Evolutionary conservation across 2,888 invertebrate species (phyloP).

Genomic region (Zygogramma bicolorata): DNA sequence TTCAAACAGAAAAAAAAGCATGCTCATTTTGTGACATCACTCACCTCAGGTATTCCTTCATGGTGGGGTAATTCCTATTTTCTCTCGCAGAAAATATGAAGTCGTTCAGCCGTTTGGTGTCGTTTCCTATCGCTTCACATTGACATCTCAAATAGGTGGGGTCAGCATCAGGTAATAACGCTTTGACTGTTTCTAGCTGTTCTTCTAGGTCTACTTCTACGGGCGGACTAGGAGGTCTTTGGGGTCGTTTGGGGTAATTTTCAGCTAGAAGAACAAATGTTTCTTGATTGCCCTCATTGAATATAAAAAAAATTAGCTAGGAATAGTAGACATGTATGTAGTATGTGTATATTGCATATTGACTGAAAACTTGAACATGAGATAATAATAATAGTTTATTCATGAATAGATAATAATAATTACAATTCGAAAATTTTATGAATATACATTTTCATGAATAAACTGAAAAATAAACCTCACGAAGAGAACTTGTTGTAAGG

Average conservation of each 20-base stretch:
- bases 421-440: too few species aligned
- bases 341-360: too few species aligned
- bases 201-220: constrained; percentile 51
- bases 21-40: constrained; percentile 12
- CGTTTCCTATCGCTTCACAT: constrained; percentile 45
- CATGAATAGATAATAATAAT: too few species aligned
- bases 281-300: too few species aligned
- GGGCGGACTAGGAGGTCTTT: constrained; percentile 24
- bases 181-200: constrained; percentile 54
- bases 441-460: too few species aligned
- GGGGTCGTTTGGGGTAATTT: constrained; percentile 54
- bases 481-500: too few species aligned
- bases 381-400: too few species aligned
- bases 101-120: constrained; percentile 46
- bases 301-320: neutral
- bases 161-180: constrained; percentile 58
- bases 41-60: constrained; percentile 52
- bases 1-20: too few species aligned
- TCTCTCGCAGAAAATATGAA: constrained; percentile 54
- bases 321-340: too few species aligned
- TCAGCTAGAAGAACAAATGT: constrained; percentile 21
- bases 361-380: too few species aligned
- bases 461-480: too few species aligned
- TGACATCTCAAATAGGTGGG: constrained; percentile 53
- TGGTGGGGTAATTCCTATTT: constrained; percentile 54